Conservation (phyloP, 2,888 invertebrate genomes). For the Drosophila villosipedis region DNA sequence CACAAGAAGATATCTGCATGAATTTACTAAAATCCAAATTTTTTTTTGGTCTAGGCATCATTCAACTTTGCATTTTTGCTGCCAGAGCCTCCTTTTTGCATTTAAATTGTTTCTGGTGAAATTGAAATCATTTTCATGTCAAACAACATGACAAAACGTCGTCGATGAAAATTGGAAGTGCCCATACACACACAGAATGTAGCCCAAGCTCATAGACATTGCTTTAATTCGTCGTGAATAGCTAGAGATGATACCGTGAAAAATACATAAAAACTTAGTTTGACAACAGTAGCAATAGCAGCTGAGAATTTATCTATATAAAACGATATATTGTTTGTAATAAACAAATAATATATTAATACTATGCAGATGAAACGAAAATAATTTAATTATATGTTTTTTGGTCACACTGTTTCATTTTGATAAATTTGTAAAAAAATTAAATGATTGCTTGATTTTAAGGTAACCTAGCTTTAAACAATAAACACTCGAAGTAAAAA, state of each 20-base stretch:
- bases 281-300: background rate
- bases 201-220: background rate
- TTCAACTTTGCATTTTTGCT: background rate
- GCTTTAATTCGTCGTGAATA: constrained; percentile 20
- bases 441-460: background rate
- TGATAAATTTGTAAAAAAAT: background rate
- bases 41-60: constrained; percentile 2
- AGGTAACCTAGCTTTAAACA: background rate
- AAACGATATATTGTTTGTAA: background rate
- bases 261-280: background rate
- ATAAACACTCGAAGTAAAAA: background rate
- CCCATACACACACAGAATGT: background rate
- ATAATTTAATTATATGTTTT: background rate
- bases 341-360: background rate
- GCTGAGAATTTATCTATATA: background rate
- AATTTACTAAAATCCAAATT: constrained; percentile 13
- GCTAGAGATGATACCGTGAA: constrained; percentile 17
- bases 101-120: background rate
- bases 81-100: background rate
- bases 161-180: constrained; percentile 5
- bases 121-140: background rate
- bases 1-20: constrained; percentile 18
- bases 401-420: background rate
- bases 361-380: background rate
- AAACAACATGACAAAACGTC: constrained; percentile 11